phyloP scores from a whole-genome alignment of 2,797 vertebrate species.

The Anabas testudineus region DNA sequence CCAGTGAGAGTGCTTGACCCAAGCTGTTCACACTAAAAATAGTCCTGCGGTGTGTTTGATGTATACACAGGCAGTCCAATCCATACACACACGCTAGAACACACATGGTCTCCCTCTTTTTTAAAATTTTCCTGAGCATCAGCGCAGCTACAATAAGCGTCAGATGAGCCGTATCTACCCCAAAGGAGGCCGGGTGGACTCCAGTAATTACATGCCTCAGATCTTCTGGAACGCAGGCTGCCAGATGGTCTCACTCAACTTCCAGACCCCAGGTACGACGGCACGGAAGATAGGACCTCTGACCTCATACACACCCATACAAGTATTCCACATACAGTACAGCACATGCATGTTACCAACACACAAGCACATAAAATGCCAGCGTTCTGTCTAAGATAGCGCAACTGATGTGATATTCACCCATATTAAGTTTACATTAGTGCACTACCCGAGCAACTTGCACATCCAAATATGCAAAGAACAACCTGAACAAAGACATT shows the following conservation, averaged over 20 bases:
- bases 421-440: not conserved
- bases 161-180: conserved; percentile 99
- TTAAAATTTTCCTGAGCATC: conserved; percentile 85
- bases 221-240: conserved; percentile 99
- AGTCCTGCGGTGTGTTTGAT: conserved; percentile 62
- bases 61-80: conserved; percentile 31
- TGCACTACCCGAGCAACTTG: not conserved
- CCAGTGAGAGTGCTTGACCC: conserved; percentile 68
- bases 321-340: conserved; percentile 5
- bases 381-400: not conserved
- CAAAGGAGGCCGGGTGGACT: conserved; percentile 99
- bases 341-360: conserved; percentile 4
- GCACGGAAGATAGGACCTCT: conserved; percentile 60
- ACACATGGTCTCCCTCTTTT: conserved; percentile 40
- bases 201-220: conserved; percentile 99
- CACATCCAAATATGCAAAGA: not conserved
- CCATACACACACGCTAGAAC: conserved; percentile 32
- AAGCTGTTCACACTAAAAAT: conserved; percentile 82
- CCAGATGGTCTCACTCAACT: conserved; percentile 99
- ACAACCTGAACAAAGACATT: not conserved
- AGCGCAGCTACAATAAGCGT: conserved; percentile 96
- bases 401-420: conserved; percentile 12
- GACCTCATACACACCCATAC: conserved; percentile 45
- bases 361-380: not conserved
- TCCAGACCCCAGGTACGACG: conserved; percentile 98